These are phyloP conservation scores for Drosophila conformis DNA, from an alignment of 2,888 invertebrate species.

Conservation along the genomic window DNA sequence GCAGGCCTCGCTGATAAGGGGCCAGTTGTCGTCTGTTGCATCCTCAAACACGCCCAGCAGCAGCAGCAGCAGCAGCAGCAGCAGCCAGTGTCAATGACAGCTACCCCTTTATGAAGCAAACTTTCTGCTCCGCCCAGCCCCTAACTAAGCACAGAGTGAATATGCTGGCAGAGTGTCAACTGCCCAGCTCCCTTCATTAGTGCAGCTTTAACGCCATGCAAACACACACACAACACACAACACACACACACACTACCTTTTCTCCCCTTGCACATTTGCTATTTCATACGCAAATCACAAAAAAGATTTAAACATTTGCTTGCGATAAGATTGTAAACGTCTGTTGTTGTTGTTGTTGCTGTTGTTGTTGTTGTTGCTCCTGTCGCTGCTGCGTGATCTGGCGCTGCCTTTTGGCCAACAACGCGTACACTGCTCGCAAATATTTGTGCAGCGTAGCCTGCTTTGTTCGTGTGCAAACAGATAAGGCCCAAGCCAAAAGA, in stretches of 20 bases:
- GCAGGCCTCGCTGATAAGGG: constrained; percentile 38
- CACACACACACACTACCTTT: constrained; percentile 5
- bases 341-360: not conserved
- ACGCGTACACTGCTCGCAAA: constrained; percentile 29
- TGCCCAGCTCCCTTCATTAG: constrained; percentile 54
- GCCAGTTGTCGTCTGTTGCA: constrained; percentile 30
- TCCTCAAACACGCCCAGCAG: constrained; percentile 58
- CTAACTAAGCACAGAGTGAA: not conserved
- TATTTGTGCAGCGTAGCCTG: constrained; percentile 33
- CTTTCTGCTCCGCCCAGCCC: not conserved
- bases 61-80: constrained; percentile 1
- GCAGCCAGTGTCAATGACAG: constrained; percentile 65
- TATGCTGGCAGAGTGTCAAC: constrained; percentile 37
- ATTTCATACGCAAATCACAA: constrained; percentile 22
- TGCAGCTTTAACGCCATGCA: constrained; percentile 48
- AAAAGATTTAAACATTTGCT: constrained; percentile 48
- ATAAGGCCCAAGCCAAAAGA: constrained; percentile 36
- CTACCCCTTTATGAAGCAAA: constrained; percentile 3
- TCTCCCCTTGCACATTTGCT: constrained; percentile 5
- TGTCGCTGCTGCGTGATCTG: constrained; percentile 17
- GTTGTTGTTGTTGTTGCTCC: not conserved
- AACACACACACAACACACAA: constrained; percentile 2
- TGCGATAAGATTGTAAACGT: constrained; percentile 52
- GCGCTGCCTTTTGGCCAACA: constrained; percentile 27
- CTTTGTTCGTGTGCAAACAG: constrained; percentile 11